phyloP scores from a whole-genome alignment of 2,888 invertebrate genomes.

The Drosophila flavopinicola region DNA sequence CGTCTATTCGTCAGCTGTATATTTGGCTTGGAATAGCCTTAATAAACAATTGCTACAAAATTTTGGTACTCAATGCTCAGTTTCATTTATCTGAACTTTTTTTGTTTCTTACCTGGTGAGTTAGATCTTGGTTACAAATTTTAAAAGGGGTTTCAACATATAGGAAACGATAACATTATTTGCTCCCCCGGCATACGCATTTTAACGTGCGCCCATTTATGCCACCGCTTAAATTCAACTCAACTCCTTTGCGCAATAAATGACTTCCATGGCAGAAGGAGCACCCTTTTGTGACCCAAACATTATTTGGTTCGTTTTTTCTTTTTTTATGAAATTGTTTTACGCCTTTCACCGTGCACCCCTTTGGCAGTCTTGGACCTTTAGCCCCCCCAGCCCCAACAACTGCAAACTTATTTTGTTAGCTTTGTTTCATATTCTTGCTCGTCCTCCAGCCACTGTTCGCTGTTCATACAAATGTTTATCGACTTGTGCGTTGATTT shows the following conservation, averaged over 20 bases:
- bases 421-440: slow-evolving; percentile 50
- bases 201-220: slow-evolving; percentile 25
- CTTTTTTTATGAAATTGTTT: slow-evolving; percentile 65
- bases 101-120: neutral
- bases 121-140: neutral
- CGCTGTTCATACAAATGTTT: slow-evolving; percentile 71
- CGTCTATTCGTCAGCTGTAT: too few relatives aligned
- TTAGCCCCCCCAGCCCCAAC: neutral
- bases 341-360: slow-evolving; percentile 33
- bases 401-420: slow-evolving; percentile 52
- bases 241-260: slow-evolving; percentile 30
- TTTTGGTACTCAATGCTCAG: too few relatives aligned
- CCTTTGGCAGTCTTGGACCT: slow-evolving; percentile 24
- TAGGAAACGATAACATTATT: slow-evolving; percentile 2
- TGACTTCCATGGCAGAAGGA: slow-evolving; percentile 42
- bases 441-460: slow-evolving; percentile 10
- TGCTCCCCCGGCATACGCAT: neutral
- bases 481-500: slow-evolving; percentile 78
- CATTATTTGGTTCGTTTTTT: slow-evolving; percentile 57
- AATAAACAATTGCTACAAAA: too few relatives aligned
- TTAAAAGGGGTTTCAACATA: slow-evolving; percentile 1
- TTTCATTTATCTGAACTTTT: neutral
- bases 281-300: slow-evolving; percentile 51
- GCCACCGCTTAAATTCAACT: slow-evolving; percentile 29
- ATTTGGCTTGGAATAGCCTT: too few relatives aligned